phyloP scores from a whole-genome alignment of 2,888 invertebrate genomes.

The Amphimallon solstitiale region DNA sequence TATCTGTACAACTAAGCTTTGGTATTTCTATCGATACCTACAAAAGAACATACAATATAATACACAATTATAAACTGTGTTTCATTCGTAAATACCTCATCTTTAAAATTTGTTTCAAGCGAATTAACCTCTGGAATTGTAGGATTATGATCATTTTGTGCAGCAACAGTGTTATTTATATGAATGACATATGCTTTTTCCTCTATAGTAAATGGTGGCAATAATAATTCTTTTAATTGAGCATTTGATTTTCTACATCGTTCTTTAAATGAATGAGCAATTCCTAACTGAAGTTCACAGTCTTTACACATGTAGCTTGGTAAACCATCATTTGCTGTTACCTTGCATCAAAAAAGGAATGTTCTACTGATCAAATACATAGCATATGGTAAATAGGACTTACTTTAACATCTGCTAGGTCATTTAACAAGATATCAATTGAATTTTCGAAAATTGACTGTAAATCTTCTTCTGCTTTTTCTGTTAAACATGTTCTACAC shows the following conservation, averaged over 20 bases:
- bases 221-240: conserved; percentile 47
- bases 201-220: conserved; percentile 13
- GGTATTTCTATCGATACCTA: not conserved
- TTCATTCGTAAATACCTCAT: conserved; percentile 1
- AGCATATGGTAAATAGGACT: conserved; percentile 1
- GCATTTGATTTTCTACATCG: conserved; percentile 54
- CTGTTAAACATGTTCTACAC: conserved; percentile 57
- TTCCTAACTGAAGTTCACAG: conserved; percentile 53
- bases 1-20: conserved; percentile 11
- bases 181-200: conserved; percentile 19
- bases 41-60: no score
- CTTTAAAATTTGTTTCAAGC: not conserved
- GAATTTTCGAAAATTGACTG: conserved; percentile 52
- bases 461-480: conserved; percentile 53
- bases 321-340: conserved; percentile 52
- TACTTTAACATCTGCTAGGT: conserved; percentile 52
- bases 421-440: conserved; percentile 49
- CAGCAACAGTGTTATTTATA: not conserved
- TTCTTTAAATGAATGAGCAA: conserved; percentile 55
- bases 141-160: not conserved
- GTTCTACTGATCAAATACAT: conserved; percentile 18
- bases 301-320: conserved; percentile 56
- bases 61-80: no score
- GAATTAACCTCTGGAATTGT: not conserved
- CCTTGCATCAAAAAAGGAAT: conserved; percentile 48